phyloP scores from a whole-genome alignment of 2,113 vertebrate species.

The Xiphophorus hellerii region DNA sequence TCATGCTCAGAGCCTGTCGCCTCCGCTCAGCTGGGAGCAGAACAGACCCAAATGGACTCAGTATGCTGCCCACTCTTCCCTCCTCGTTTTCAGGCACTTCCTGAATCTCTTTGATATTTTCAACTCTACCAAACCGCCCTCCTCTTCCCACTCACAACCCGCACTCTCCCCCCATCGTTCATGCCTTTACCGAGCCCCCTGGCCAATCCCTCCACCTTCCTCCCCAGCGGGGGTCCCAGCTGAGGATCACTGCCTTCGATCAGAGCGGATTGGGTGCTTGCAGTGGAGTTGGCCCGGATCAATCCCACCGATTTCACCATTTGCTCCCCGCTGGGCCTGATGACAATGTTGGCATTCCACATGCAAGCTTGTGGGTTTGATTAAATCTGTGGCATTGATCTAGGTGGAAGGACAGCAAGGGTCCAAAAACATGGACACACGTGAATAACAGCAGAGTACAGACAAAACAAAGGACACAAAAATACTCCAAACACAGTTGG shows the following conservation, averaged over 20 bases:
- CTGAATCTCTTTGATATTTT: slow-evolving; percentile 76
- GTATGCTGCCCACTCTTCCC: slow-evolving; percentile 50
- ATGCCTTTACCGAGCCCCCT: slow-evolving; percentile 24
- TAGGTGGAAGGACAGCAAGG: slow-evolving; percentile 45
- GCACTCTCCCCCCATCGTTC: slow-evolving; percentile 21
- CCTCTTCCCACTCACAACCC: slow-evolving; percentile 2
- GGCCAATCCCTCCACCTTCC: slow-evolving; percentile 32
- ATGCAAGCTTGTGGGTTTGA: slow-evolving; percentile 74
- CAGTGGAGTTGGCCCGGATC: slow-evolving; percentile 75
- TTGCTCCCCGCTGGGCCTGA: slow-evolving; percentile 82
- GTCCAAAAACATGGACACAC: slow-evolving; percentile 54
- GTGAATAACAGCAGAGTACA: slow-evolving; percentile 33
- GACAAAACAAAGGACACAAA: slow-evolving; percentile 16
- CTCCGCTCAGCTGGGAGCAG: slow-evolving; percentile 46
- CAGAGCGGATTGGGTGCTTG: slow-evolving; percentile 58
- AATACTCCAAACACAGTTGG: slow-evolving; percentile 1
- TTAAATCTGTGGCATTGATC: slow-evolving; percentile 80
- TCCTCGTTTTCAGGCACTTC: slow-evolving; percentile 39
- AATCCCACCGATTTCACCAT: slow-evolving; percentile 78
- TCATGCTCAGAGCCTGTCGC: neutral
- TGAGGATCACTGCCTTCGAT: slow-evolving; percentile 81
- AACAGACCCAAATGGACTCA: slow-evolving; percentile 51
- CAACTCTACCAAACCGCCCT: slow-evolving; percentile 34
- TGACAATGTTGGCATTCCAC: slow-evolving; percentile 82
- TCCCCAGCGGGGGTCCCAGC: slow-evolving; percentile 64